Evolutionary conservation across 1,140 invertebrate species (phyloP).

Genomic region (Danaus plexippus): DNA sequence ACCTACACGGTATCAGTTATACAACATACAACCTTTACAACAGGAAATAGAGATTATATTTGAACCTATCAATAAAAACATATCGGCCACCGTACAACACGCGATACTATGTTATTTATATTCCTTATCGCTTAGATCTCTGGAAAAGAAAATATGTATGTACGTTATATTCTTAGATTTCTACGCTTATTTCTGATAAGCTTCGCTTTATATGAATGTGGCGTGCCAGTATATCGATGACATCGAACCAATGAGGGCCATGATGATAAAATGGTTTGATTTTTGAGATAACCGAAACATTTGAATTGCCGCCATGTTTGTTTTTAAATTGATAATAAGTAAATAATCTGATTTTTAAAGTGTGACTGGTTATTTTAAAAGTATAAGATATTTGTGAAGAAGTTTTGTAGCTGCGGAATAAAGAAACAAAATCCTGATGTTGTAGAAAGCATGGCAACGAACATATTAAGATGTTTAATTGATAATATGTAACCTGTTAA

Average conservation of each 20-base stretch:
- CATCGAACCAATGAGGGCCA: conserved; percentile 7
- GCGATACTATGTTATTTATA: conserved; percentile 19
- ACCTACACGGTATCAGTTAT: conserved; percentile 5
- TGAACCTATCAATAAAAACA: background rate
- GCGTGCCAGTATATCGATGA: conserved; percentile 5
- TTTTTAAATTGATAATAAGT: too few species aligned
- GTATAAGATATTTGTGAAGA: too few species aligned
- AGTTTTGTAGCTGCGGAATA: too few species aligned
- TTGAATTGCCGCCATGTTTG: too few species aligned
- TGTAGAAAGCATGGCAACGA: too few species aligned
- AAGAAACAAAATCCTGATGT: too few species aligned
- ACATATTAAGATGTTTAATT: too few species aligned
- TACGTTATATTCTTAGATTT: conserved; percentile 18
- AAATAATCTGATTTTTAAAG: too few species aligned
- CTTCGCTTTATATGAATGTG: conserved; percentile 18
- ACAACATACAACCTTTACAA: conserved; percentile 1
- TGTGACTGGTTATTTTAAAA: too few species aligned
- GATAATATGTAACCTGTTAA: too few species aligned
- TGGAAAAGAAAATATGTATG: conserved; percentile 16
- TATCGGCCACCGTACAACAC: conserved; percentile 14
- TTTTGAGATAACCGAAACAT: conserved; percentile 7
- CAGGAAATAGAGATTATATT: conserved; percentile 12
- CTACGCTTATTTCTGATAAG: conserved; percentile 15
- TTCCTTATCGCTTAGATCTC: conserved; percentile 16
- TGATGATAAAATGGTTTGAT: conserved; percentile 16